Percentiles rank a stretch among this genome's conserved stretches.
phyloP scores from a whole-genome alignment of 2,888 invertebrate genomes.

The Pasiphila rectangulata region DNA sequence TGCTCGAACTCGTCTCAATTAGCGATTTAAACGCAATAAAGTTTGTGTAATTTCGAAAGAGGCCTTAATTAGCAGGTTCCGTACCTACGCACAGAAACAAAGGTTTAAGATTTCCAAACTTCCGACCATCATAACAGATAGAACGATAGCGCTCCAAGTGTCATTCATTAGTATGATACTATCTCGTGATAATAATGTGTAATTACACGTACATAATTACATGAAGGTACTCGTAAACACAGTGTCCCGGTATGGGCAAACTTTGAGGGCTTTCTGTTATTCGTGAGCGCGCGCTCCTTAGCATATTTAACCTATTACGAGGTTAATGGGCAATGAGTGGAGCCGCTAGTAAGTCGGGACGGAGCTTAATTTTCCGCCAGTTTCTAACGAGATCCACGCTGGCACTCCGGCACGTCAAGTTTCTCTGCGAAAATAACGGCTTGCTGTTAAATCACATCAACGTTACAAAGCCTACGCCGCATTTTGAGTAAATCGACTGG shows the following conservation, averaged over 20 bases:
- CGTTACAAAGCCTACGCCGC: conserved; percentile 20
- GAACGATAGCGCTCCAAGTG: conserved; percentile 14
- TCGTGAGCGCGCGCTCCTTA: conserved; percentile 58
- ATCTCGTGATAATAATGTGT: conserved; percentile 31
- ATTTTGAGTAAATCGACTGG: conserved; percentile 14
- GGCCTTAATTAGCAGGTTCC: conserved; percentile 6
- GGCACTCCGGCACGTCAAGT: conserved; percentile 32
- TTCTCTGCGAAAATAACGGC: conserved; percentile 31
- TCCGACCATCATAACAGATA: conserved; percentile 3
- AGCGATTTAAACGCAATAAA: conserved; percentile 15
- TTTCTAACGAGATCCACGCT: conserved; percentile 51
- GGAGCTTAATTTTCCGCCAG: conserved; percentile 60
- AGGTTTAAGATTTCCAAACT: conserved; percentile 7
- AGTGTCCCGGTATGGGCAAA: conserved; percentile 35
- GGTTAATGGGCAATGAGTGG: conserved; percentile 70
- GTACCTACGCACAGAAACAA: not conserved
- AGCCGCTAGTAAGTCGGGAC: conserved; percentile 45
- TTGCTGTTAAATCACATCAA: conserved; percentile 31
- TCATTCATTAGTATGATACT: conserved; percentile 31
- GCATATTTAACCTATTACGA: conserved; percentile 73
- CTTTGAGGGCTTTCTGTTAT: conserved; percentile 46
- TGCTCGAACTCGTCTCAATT: conserved; percentile 24
- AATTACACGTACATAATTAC: conserved; percentile 29
- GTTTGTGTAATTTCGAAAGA: conserved; percentile 10
- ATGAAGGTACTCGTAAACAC: too few species aligned